Percentiles rank a stretch among this genome's conserved stretches.
phyloP scores from a whole-genome alignment of 2,797 vertebrate genomes.

The Linurgus olivaceus region DNA sequence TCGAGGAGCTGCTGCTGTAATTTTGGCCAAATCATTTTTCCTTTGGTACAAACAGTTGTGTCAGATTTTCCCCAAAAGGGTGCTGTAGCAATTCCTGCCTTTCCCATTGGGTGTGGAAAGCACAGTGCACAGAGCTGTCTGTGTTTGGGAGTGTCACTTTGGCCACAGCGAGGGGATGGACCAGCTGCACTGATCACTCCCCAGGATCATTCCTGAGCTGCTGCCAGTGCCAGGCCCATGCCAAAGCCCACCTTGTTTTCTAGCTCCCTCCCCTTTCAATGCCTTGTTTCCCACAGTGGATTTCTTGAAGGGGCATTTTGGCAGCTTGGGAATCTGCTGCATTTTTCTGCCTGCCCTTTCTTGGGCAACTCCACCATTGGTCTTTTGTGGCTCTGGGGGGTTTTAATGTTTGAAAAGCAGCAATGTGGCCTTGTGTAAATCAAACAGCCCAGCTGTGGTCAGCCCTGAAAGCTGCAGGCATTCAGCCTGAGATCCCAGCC shows the following conservation, averaged over 20 bases:
- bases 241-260: not conserved
- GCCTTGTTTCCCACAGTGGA: not conserved
- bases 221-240: not conserved
- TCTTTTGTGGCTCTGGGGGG: not conserved
- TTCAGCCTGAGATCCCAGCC: conserved; percentile 2
- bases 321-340: not conserved
- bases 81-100: not conserved
- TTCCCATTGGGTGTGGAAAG: not conserved
- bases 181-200: not conserved
- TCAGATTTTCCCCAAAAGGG: not conserved
- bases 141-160: not conserved
- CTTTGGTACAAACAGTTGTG: not conserved
- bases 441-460: conserved; percentile 28
- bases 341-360: not conserved
- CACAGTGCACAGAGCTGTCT: not conserved
- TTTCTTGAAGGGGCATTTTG: not conserved
- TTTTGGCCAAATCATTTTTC: not conserved
- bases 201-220: not conserved
- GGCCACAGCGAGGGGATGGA: not conserved
- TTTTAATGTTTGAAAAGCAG: conserved; percentile 22
- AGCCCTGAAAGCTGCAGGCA: conserved; percentile 39
- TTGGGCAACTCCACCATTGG: not conserved
- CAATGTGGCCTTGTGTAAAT: not conserved
- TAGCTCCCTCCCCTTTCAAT: not conserved
- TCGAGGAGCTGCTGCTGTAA: not conserved